phyloP scores from a whole-genome alignment of 1,140 invertebrate genomes.

The Aphaenogaster floridana region DNA sequence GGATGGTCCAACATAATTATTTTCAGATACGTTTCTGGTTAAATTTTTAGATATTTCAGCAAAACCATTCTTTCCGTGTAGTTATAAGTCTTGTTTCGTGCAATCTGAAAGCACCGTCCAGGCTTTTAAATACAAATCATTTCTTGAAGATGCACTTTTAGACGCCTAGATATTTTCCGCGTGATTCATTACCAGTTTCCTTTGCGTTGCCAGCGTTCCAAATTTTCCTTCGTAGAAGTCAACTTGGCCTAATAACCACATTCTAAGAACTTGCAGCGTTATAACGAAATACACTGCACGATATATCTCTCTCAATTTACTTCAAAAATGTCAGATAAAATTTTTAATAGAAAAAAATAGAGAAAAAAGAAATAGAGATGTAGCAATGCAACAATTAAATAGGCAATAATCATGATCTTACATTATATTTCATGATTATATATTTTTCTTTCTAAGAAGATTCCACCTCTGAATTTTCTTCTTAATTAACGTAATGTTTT shows the following conservation, averaged over 20 bases:
- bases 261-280: neutral
- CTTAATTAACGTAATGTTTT: neutral
- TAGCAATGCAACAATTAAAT: neutral
- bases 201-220: neutral
- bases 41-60: too few relatives aligned
- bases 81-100: neutral
- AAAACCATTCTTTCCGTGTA: too few relatives aligned
- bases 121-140: neutral
- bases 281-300: neutral
- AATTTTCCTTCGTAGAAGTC: slow-evolving; percentile 18
- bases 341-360: neutral
- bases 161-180: slow-evolving; percentile 22
- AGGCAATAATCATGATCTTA: neutral
- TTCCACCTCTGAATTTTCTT: neutral
- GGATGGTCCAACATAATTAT: too few relatives aligned
- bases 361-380: neutral
- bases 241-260: slow-evolving; percentile 4
- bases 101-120: neutral
- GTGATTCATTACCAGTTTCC: neutral
- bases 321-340: neutral
- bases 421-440: neutral
- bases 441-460: neutral
- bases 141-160: neutral
- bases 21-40: too few relatives aligned
- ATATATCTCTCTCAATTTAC: neutral